phyloP scores from a whole-genome alignment of 2,888 invertebrate genomes.

The Scaeva pyrastri region DNA sequence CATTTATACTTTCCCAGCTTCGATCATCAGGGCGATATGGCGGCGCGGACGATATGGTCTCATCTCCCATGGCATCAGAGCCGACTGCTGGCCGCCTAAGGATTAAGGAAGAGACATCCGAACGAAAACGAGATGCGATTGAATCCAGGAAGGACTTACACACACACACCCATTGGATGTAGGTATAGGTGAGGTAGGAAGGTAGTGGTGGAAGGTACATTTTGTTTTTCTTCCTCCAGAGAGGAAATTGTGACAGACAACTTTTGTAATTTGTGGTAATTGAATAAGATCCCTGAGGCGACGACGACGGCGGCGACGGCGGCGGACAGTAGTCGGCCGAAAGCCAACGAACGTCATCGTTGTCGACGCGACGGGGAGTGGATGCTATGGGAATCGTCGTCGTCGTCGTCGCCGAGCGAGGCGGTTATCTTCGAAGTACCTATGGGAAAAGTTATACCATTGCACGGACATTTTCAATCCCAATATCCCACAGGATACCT shows the following conservation, averaged over 20 bases:
- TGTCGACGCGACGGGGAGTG: not conserved
- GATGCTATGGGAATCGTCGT: not conserved
- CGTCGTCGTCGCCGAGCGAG: not conserved
- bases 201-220: not conserved
- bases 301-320: not conserved
- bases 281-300: slow-evolving; percentile 61
- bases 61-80: no score
- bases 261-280: slow-evolving; percentile 71
- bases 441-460: not conserved
- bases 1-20: not conserved
- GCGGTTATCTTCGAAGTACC: not conserved
- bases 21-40: not conserved
- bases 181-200: no score
- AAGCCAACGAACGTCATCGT: no score
- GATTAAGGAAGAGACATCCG: slow-evolving; percentile 17
- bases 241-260: slow-evolving; percentile 64
- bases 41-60: no score
- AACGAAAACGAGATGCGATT: slow-evolving; percentile 15
- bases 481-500: slow-evolving; percentile 1
- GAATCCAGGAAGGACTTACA: slow-evolving; percentile 18
- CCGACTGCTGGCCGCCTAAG: not conserved
- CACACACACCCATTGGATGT: no score
- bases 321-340: no score
- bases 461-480: slow-evolving; percentile 18
- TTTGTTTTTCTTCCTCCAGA: not conserved